Evolutionary conservation across 1,140 invertebrate genomes (phyloP).

Genomic region (Calephelis nemesis): DNA sequence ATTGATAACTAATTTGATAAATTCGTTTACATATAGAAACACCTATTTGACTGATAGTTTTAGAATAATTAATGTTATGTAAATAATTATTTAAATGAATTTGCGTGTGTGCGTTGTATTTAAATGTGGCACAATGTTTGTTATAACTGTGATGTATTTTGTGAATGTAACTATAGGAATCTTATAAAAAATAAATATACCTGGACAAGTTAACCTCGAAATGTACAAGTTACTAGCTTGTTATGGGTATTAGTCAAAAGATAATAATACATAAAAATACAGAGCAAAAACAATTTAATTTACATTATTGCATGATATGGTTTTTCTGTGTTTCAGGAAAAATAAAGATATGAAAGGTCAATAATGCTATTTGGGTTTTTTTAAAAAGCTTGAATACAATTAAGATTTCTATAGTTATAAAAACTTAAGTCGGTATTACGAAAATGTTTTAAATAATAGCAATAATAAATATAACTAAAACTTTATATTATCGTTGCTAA

Average conservation of each 20-base stretch:
- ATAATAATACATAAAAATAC: too few relatives aligned
- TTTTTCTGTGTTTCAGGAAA: too few relatives aligned
- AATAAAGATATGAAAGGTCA: too few relatives aligned
- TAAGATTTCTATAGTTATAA: constrained; percentile 1
- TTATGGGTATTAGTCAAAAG: too few relatives aligned
- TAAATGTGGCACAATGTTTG: constrained; percentile 52
- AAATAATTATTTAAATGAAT: constrained; percentile 32
- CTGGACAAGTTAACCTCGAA: background rate
- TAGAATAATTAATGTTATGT: constrained; percentile 40
- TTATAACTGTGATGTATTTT: constrained; percentile 54
- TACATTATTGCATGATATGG: too few relatives aligned
- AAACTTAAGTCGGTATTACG: constrained; percentile 1
- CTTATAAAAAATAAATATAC: constrained; percentile 30
- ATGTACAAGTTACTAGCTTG: background rate
- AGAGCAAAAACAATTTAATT: too few relatives aligned
- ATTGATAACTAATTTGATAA: constrained; percentile 21
- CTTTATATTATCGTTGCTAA: constrained; percentile 8
- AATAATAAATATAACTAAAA: constrained; percentile 5
- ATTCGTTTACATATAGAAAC: constrained; percentile 32
- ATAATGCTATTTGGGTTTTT: too few relatives aligned
- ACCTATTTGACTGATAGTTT: constrained; percentile 46
- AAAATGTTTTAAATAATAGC: constrained; percentile 9
- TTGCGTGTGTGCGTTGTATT: constrained; percentile 27
- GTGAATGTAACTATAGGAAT: background rate
- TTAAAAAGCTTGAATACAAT: background rate